A percentile compares a stretch with the other conserved stretches of the same genome.
Conservation (phyloP, 2,797 vertebrate species). For the Lepus townsendii region DNA sequence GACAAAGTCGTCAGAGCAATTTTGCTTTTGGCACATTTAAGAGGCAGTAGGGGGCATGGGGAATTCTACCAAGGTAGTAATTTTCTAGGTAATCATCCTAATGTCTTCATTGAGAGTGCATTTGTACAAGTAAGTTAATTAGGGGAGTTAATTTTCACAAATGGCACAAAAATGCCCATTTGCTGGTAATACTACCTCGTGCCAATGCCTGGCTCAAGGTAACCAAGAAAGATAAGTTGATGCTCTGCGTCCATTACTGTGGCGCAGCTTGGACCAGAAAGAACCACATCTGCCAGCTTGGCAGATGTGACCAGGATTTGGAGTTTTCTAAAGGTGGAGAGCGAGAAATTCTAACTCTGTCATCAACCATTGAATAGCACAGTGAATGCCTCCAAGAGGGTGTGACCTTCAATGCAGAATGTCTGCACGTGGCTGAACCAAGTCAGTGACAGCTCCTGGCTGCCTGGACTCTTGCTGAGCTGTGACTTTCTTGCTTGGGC, state of each 20-base stretch:
- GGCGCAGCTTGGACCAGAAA: slow-evolving; percentile 9
- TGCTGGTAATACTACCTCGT: slow-evolving; percentile 79
- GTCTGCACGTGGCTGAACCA: neutral
- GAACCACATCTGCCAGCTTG: slow-evolving; percentile 3
- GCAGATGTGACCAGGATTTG: neutral
- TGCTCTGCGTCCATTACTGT: neutral
- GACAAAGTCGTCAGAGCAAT: slow-evolving; percentile 86
- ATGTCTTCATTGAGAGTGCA: slow-evolving; percentile 88
- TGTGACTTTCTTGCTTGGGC: neutral
- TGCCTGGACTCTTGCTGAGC: neutral
- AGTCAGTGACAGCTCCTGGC: neutral
- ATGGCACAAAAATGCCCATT: slow-evolving; percentile 87
- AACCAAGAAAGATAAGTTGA: slow-evolving; percentile 62
- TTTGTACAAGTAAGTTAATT: slow-evolving; percentile 89
- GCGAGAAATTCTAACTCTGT: slow-evolving; percentile 3
- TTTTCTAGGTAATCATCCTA: slow-evolving; percentile 91
- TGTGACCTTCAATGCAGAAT: neutral
- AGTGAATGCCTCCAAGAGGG: neutral
- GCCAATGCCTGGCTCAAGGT: slow-evolving; percentile 81
- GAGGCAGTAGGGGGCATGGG: slow-evolving; percentile 77
- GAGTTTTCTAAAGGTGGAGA: slow-evolving; percentile 50
- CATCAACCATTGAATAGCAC: neutral
- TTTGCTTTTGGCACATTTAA: slow-evolving; percentile 87
- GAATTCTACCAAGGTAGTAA: slow-evolving; percentile 89
- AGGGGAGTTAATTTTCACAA: slow-evolving; percentile 90